Evolutionary conservation across 2,888 invertebrate genomes (phyloP).

Genomic region (Chymomyza fuscimana): DNA sequence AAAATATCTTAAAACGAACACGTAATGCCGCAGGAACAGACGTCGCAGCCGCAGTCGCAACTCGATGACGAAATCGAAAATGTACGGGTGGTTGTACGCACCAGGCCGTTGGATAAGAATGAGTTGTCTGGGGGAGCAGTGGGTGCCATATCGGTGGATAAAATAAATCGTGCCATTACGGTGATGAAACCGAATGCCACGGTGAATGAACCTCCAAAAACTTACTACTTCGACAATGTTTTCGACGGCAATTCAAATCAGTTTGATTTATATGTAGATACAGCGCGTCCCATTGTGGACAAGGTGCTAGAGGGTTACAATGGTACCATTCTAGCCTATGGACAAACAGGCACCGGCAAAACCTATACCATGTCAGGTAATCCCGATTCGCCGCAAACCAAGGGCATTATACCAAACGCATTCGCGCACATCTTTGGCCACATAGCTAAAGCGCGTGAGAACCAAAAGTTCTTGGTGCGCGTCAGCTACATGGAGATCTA

Average conservation of each 20-base stretch:
- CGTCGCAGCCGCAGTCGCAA: conserved; percentile 74
- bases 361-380: conserved; percentile 99
- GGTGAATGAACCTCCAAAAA: conserved; percentile 89
- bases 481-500: conserved; percentile 99
- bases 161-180: conserved; percentile 87
- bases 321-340: conserved; percentile 94
- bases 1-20: conserved; percentile 1
- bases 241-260: conserved; percentile 90
- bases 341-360: conserved; percentile 98
- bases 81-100: conserved; percentile 96
- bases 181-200: conserved; percentile 87
- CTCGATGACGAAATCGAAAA: conserved; percentile 90
- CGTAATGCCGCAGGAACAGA: conserved; percentile 68
- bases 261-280: conserved; percentile 96
- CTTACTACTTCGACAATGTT: conserved; percentile 96
- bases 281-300: conserved; percentile 97
- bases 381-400: conserved; percentile 90
- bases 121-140: conserved; percentile 88
- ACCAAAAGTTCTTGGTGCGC: conserved; percentile 97
- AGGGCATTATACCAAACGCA: conserved; percentile 98
- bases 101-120: conserved; percentile 93
- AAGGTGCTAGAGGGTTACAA: conserved; percentile 98
- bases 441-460: conserved; percentile 95
- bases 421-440: conserved; percentile 99
- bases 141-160: conserved; percentile 88